Evolutionary conservation across 1,140 invertebrate genomes (phyloP), one percentile per base, ranked within the genome.

Genomic region (Oscheius sp.): DNA sequence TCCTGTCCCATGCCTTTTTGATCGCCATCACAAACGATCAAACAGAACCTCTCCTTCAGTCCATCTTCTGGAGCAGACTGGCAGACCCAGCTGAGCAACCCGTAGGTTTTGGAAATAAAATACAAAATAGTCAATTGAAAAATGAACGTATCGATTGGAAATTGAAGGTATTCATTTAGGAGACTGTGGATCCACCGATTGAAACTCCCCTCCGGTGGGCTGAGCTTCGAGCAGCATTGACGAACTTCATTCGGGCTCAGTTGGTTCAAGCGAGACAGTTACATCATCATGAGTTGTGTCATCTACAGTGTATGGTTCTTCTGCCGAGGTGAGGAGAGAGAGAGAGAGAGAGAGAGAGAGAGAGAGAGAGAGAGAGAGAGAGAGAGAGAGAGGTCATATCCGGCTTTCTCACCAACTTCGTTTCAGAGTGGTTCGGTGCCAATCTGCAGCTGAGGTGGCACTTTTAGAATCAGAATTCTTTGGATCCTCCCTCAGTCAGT

Each of bases 11-110:
- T 34, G 75, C 76, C 13, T 77, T 77, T 70, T 49, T 77, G 32
- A 77, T 77, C 38, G 76, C 76, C 15, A 77, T 77, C 59, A 77
- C 73, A 23, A 77, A 77, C 32, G 76, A 77, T 34, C 76, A 75
- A 34, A 77, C 73, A 0, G 75, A 75, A 64, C 73, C 76, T 1
- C 63, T 77, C 13, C 42, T 77, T 1, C 63, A 66, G n/a, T 75
- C 73, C 2, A 77, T 77, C 23, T 66, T 77, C 62, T 77, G 76
- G 76, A 49, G 26, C 59, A 52, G n/a, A 32, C 59, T 63, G 23
- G 59, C 59, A 10, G 34, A 63, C 34, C 13, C 34, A 13, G 23
- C 23, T 26, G 28, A 31, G 13, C 59, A 31, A 63, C 23, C 28
- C n/a, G n/a, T n/a, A 7, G 7, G n/a, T 58, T 58, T 58, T 45